Evolutionary conservation across 2,888 invertebrate species (phyloP).

Genomic region (Pyrocoelia pectoralis): DNA sequence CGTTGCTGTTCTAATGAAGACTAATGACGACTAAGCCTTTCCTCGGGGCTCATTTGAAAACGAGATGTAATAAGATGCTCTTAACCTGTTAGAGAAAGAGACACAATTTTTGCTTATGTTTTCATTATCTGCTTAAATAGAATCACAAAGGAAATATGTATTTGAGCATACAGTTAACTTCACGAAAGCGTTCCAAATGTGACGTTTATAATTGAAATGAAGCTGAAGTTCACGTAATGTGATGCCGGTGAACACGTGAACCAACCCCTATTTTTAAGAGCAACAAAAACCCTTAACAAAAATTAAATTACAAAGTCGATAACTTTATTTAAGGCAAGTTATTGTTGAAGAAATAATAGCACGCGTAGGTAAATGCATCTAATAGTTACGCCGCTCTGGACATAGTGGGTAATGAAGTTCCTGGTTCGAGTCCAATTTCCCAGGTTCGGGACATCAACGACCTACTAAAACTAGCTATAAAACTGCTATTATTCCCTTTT

Average conservation of each 20-base stretch:
- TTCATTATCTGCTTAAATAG: conserved; percentile 20
- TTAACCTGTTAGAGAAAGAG: conserved; percentile 22
- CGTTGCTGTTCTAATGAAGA: conserved; percentile 44
- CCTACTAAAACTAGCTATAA: conserved; percentile 51
- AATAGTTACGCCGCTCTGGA: conserved; percentile 27
- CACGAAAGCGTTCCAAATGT: too few species aligned
- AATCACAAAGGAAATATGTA: conserved; percentile 20
- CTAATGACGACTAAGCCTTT: conserved; percentile 47
- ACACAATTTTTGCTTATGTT: conserved; percentile 16
- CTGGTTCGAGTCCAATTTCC: conserved; percentile 43
- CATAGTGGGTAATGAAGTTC: conserved; percentile 48
- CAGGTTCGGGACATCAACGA: conserved; percentile 46
- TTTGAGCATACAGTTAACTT: conserved; percentile 3
- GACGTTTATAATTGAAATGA: too few species aligned
- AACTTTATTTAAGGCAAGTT: too few species aligned
- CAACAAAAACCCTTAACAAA: too few species aligned
- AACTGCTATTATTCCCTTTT: conserved; percentile 50
- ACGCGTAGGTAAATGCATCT: conserved; percentile 26
- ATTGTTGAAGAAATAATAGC: not conserved
- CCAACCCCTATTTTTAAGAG: not conserved
- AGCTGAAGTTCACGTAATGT: too few species aligned
- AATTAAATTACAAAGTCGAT: too few species aligned
- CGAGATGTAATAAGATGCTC: conserved; percentile 36
- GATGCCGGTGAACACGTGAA: too few species aligned
- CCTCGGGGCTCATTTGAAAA: conserved; percentile 43